Conservation (phyloP, 2,888 invertebrate species). For the Odontothrips loti region DNA sequence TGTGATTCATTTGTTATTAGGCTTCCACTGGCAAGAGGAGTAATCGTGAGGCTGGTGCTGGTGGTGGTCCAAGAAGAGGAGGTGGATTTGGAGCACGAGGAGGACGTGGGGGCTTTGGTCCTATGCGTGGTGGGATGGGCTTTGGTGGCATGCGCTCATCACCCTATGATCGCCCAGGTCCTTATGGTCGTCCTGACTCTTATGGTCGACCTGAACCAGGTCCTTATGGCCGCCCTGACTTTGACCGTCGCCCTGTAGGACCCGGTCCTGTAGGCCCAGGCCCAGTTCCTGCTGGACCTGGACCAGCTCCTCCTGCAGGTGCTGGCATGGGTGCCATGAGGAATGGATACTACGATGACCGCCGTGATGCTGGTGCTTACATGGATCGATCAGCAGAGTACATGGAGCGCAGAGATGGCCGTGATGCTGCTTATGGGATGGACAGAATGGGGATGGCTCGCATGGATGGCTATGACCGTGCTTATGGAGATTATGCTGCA, state of each 20-base stretch:
- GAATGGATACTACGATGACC: neutral
- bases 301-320: neutral
- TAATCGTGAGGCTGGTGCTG: conserved; percentile 42
- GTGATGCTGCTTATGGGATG: neutral
- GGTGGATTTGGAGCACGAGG: conserved; percentile 46
- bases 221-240: neutral
- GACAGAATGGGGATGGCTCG: conserved; percentile 4
- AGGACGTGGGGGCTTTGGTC: conserved; percentile 49
- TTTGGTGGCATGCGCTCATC: conserved; percentile 25
- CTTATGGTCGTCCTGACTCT: neutral
- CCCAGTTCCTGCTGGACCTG: neutral
- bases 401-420: neutral
- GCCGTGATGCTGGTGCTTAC: neutral
- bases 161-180: neutral
- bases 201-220: neutral
- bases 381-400: conserved; percentile 6
- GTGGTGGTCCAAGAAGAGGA: conserved; percentile 48
- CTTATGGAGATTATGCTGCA: conserved; percentile 1
- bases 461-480: neutral
- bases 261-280: neutral
- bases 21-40: conserved; percentile 43
- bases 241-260: neutral
- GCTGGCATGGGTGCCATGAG: conserved; percentile 5
- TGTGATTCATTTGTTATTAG: conserved; percentile 34
- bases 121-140: conserved; percentile 34